Evolutionary conservation across 2,888 invertebrate species (phyloP).

Genomic region (Drosophila paranaensis): DNA sequence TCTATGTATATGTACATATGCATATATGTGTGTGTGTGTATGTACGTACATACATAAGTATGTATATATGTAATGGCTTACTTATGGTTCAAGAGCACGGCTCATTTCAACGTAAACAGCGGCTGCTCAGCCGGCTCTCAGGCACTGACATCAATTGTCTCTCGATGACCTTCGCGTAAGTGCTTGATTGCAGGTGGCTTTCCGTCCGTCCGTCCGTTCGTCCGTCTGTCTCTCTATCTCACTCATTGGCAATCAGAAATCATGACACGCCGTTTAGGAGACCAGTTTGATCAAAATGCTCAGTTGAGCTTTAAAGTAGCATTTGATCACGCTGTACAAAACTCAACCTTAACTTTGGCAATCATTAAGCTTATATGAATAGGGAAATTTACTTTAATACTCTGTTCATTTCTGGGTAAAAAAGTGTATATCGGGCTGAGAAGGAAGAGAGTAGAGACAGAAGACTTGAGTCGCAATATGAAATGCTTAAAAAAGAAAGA

Average conservation of each 20-base stretch:
- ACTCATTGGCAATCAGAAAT: constrained; percentile 46
- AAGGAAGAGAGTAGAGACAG: background rate
- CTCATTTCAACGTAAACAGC: constrained; percentile 62
- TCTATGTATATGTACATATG: background rate
- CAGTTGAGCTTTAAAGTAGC: constrained; percentile 19
- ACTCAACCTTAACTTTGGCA: constrained; percentile 18
- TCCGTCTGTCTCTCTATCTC: constrained; percentile 4
- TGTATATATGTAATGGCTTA: constrained; percentile 19
- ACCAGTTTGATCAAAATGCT: constrained; percentile 33
- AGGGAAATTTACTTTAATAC: constrained; percentile 2
- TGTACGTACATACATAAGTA: background rate
- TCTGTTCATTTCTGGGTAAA: background rate
- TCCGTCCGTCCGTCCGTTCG: constrained; percentile 6
- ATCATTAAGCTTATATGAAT: constrained; percentile 6
- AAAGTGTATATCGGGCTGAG: background rate
- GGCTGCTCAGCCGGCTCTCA: constrained; percentile 45
- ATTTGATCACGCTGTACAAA: constrained; percentile 11
- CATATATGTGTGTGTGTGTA: background rate
- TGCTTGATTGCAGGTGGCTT: constrained; percentile 60
- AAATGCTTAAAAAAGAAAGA: background rate
- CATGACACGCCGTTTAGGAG: constrained; percentile 51
- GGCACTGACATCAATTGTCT: constrained; percentile 67
- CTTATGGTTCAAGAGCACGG: constrained; percentile 59
- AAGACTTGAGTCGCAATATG: background rate
- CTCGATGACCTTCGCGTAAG: constrained; percentile 59